A percentile compares a stretch with the other conserved stretches of the same genome.
Conservation (phyloP, 2,888 invertebrate genomes). For the Synanthedon vespiformis region DNA sequence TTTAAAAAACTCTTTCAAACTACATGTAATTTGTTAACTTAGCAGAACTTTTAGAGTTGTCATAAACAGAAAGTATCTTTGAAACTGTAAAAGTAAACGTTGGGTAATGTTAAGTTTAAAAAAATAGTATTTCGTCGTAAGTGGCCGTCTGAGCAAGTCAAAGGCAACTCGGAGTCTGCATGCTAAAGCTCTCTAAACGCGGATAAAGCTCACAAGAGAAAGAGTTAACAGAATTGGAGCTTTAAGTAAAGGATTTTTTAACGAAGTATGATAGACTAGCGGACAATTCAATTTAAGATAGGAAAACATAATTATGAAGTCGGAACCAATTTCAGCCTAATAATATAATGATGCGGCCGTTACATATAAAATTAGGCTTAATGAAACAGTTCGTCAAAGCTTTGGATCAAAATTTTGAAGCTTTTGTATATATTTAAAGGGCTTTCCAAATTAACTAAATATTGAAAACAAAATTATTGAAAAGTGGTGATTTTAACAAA, state of each 20-base stretch:
- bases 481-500: too few species aligned
- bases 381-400: too few species aligned
- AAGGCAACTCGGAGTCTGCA: conserved; percentile 36
- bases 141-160: conserved; percentile 53
- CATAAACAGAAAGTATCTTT: neutral
- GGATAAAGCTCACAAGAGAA: conserved; percentile 14
- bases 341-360: too few species aligned
- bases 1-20: neutral
- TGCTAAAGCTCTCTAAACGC: conserved; percentile 32
- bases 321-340: too few species aligned
- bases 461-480: too few species aligned
- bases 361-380: too few species aligned
- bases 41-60: neutral
- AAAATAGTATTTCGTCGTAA: conserved; percentile 45
- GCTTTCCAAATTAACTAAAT: too few species aligned
- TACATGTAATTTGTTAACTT: neutral
- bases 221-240: neutral
- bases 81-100: neutral
- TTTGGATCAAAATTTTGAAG: too few species aligned
- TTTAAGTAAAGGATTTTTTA: neutral
- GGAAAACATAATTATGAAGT: too few species aligned
- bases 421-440: too few species aligned
- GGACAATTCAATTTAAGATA: too few species aligned
- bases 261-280: too few species aligned
- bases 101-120: conserved; percentile 12